Base-by-base conservation (phyloP, 2,797 vertebrate genomes). In the Ctenopoma kingsleyae region DNA sequence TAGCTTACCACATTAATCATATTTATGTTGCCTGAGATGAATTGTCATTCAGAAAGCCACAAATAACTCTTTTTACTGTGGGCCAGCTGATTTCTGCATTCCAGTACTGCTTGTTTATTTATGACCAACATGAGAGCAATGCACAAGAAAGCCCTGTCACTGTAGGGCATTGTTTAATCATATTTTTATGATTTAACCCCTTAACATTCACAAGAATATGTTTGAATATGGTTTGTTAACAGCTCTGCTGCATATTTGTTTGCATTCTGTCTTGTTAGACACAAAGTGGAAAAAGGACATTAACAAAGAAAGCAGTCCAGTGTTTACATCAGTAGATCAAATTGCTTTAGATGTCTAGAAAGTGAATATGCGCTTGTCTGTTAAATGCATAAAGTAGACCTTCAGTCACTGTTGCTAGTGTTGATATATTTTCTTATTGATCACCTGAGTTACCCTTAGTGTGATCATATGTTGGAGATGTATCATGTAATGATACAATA, bases 171-270 rank as follows among this genome's bases (percentile, higher is more conserved):
- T 77, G 60, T 77, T 85, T 77, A 80, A 86, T 87, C 73, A 83
- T 59, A 85, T 70, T 75, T 83, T 74, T 61, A 79, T 82, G 82
- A 82, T 84, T 84, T 77, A 80, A 84, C 60, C 64, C 66, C 20
- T 36, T 61, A 81, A 65, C 69, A 76, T 82, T 76, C 57, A 55
- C 30, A 60, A 41, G 76, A 77, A 81, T 86, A 64, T 71, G 69
- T 81, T 76, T 81, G 66, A 74, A 85, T 80, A 49, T 36, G 63
- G 61, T 78, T 77, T 81, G 38, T 58, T 67, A 32, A 55, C 30
- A 66, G 55, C 22, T 68, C 13, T 32, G 59, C 4, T 65, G 48
- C 38, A 10, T 63, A 60, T 67, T 50, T n/a, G 17, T 54, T 49
- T 67, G 16, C 60, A 38, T 8, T 7, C 51, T 53, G 19, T 16